Evolutionary conservation across 1,140 invertebrate genomes (phyloP).

Genomic region (Aphelinus certus): DNA sequence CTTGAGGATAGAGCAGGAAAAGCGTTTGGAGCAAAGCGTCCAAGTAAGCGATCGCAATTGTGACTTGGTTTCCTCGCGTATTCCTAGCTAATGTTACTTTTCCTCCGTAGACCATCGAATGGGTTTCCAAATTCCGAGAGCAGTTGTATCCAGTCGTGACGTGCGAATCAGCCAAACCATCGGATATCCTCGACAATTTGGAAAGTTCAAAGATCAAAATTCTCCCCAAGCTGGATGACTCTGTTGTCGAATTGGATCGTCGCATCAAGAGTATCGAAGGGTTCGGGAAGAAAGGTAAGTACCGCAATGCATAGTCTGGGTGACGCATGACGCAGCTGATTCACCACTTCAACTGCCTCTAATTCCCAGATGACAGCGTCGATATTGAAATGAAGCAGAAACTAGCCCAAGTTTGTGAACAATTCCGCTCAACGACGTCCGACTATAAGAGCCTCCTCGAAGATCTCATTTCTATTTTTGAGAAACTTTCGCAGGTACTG

Average conservation of each 20-base stretch:
- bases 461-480: constrained; percentile 77
- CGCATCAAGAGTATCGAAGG: constrained; percentile 74
- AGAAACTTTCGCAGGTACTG: constrained; percentile 73
- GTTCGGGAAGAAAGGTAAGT: constrained; percentile 61
- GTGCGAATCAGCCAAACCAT: constrained; percentile 69
- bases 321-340: too few species aligned
- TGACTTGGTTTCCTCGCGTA: not conserved
- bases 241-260: constrained; percentile 76
- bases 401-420: constrained; percentile 73
- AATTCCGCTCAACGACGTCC: constrained; percentile 73
- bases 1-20: constrained; percentile 73
- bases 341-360: not conserved
- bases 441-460: constrained; percentile 81
- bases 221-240: constrained; percentile 71
- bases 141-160: constrained; percentile 82
- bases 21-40: constrained; percentile 78
- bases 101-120: constrained; percentile 73
- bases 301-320: not conserved
- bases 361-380: constrained; percentile 47
- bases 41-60: constrained; percentile 65
- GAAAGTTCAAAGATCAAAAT: constrained; percentile 71
- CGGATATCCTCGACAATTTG: constrained; percentile 70
- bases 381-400: constrained; percentile 70
- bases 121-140: constrained; percentile 77
- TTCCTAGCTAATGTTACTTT: constrained; percentile 36